These are phyloP conservation scores for Drosophila ustulata DNA, from an alignment of 2,888 invertebrate genomes.

Conservation along the genomic window DNA sequence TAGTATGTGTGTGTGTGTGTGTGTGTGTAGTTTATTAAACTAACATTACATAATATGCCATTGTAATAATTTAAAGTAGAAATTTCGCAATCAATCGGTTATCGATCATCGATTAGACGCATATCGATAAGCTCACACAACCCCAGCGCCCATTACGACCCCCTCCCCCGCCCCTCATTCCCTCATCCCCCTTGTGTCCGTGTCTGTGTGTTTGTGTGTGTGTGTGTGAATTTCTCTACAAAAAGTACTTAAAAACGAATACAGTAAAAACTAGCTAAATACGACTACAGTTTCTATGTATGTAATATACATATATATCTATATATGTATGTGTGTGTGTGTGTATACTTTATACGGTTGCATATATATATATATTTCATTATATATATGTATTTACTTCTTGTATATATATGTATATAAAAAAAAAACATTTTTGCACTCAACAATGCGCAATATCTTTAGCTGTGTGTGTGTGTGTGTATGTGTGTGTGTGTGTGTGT, in stretches of 20 bases:
- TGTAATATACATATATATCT: constrained; percentile 13
- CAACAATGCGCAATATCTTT: constrained; percentile 43
- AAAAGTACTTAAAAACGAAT: constrained; percentile 56
- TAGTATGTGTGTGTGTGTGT: constrained; percentile 14
- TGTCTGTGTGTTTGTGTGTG: constrained; percentile 25
- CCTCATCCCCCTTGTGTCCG: constrained; percentile 7
- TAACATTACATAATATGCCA: constrained; percentile 62
- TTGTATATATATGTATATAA: constrained; percentile 24
- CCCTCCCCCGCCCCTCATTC: constrained; percentile 1
- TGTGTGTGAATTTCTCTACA: constrained; percentile 51
- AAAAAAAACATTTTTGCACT: constrained; percentile 38
- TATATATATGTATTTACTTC: constrained; percentile 21
- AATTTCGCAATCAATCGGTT: constrained; percentile 36
- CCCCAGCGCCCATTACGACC: constrained; percentile 3
- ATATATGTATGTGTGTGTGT: constrained; percentile 28
- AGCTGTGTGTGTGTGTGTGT: constrained; percentile 24
- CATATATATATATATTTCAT: constrained; percentile 29
- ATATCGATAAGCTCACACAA: constrained; percentile 32
- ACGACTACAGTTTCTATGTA: constrained; percentile 52
- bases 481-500: constrained; percentile 9
- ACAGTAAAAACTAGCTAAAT: constrained; percentile 62
- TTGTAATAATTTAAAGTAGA: constrained; percentile 61
- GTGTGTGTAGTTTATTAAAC: constrained; percentile 51
- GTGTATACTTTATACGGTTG: constrained; percentile 43
- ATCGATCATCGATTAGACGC: constrained; percentile 2